These are phyloP conservation scores for Clistopyga incitator DNA, from an alignment of 2,888 invertebrate genomes.

Conservation along the genomic window DNA sequence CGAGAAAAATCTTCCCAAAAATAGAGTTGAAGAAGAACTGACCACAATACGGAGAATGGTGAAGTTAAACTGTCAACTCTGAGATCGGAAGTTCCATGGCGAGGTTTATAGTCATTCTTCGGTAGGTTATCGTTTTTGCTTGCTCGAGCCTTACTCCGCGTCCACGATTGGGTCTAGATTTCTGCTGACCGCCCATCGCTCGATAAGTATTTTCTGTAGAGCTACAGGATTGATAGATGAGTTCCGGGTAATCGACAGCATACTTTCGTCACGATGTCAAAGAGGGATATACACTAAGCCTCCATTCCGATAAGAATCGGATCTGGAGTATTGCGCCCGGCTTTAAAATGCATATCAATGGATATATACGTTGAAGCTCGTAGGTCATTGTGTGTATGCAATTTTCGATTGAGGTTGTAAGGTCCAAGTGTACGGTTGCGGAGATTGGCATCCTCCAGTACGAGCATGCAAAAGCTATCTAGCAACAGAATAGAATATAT, in stretches of 20 bases:
- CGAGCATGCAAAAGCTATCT: not conserved
- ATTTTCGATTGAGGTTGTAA: not conserved
- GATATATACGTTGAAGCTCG: not conserved
- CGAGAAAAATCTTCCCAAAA: not conserved
- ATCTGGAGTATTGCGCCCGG: not conserved
- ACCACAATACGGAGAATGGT: not conserved
- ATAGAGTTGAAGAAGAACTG: not conserved
- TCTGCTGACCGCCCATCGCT: conserved; percentile 1
- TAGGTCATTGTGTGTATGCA: not conserved
- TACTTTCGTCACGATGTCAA: conserved; percentile 76
- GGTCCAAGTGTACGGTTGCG: not conserved
- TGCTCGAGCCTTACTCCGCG: no score
- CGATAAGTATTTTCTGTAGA: conserved; percentile 69
- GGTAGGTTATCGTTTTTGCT: not conserved
- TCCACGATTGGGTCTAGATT: not conserved
- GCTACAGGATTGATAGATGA: conserved; percentile 75
- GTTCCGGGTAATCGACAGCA: conserved; percentile 65
- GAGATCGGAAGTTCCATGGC: not conserved
- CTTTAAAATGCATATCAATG: not conserved
- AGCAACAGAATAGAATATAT: not conserved
- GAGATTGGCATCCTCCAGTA: not conserved
- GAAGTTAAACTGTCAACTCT: not conserved
- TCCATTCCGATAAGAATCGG: not conserved
- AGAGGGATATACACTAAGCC: not conserved
- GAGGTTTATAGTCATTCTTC: not conserved